Conservation (phyloP, 2,888 invertebrate species). For the Nemapogon koenigi region DNA sequence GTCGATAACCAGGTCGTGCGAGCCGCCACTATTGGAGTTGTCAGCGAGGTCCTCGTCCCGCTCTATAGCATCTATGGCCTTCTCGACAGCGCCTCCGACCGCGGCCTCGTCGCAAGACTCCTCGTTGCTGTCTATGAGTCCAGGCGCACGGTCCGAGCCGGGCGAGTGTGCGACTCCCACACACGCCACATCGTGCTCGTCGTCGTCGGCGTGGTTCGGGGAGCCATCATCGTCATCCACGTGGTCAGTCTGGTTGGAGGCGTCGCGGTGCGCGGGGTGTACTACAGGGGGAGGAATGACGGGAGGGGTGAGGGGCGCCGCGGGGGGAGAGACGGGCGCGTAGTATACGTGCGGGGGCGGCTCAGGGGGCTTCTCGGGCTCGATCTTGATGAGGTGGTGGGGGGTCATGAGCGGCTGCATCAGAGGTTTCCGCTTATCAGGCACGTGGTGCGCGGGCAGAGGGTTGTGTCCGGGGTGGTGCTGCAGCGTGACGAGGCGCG, state of each 20-base stretch:
- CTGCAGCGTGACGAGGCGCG: slow-evolving; percentile 70
- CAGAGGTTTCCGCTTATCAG: slow-evolving; percentile 52
- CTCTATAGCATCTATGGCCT: slow-evolving; percentile 48
- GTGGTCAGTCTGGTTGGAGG: slow-evolving; percentile 84
- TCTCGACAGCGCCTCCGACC: slow-evolving; percentile 43
- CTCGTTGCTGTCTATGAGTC: slow-evolving; percentile 40
- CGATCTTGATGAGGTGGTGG: slow-evolving; percentile 72
- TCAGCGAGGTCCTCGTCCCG: slow-evolving; percentile 41
- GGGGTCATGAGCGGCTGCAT: slow-evolving; percentile 55
- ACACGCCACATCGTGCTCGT: slow-evolving; percentile 50
- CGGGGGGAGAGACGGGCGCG: slow-evolving; percentile 68
- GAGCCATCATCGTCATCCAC: slow-evolving; percentile 71
- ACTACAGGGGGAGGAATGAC: slow-evolving; percentile 46
- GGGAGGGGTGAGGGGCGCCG: slow-evolving; percentile 53
- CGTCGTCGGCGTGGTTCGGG: slow-evolving; percentile 49
- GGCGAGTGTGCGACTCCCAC: slow-evolving; percentile 55
- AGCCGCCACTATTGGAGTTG: slow-evolving; percentile 49
- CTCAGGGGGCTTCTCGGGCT: slow-evolving; percentile 67
- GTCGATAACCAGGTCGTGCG: slow-evolving; percentile 54
- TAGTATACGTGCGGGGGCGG: slow-evolving; percentile 48
- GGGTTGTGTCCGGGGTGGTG: slow-evolving; percentile 44
- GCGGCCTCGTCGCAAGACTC: slow-evolving; percentile 48
- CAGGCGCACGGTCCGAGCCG: slow-evolving; percentile 18
- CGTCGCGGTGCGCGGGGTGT: slow-evolving; percentile 74
- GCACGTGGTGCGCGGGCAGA: slow-evolving; percentile 34